Base-by-base conservation (phyloP, 2,888 invertebrate genomes). In the Perizoma flavofasciatum region DNA sequence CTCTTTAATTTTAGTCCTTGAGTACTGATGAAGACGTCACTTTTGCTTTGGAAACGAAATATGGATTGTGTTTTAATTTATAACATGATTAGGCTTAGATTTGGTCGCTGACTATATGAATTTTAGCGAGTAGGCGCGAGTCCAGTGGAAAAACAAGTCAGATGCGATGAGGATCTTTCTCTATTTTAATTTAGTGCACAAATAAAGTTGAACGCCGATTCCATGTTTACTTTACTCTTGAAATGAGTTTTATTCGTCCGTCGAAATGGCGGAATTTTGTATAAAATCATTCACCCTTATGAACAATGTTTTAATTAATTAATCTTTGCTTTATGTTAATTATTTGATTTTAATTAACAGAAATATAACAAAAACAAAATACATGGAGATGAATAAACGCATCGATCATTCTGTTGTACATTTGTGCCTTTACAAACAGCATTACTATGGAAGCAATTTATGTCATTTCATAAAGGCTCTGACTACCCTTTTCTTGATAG, bases 301-400 rank as follows among this genome's bases (percentile, higher is more conserved):
- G 69, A 69, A 70, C 71, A 68, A 64, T 66, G 54, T 67, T 61
- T 56, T 74, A 65, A 73, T 75, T 77, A 77, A 78, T 76, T 78
- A 70, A 65, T 66, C 67, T 56, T 64, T 49, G 48, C 50, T 63
- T 65, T 67, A 61, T 51, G 71, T 59, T 69, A 71, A 65, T 71
- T 71, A 67, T 52, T 69, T 74, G 65, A 67, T 70, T 68, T 71
- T 68, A 67, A 61, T 72, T 69, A 63, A 62, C 69, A 67, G 65
- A 50, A 69, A 63, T 22, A 22, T 22, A 22, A 22, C 22, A 22
- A 22, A 2, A 22, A 22, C 22, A 22, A 22, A 22, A 22, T 22
- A 22, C 22, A 22, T 22, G 22, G 22, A 22, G 22, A 22, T 22
- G 22, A 3, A 22, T 22, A 22, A 22, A 22, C 22, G 22, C 22